phyloP scores from a whole-genome alignment of 2,888 invertebrate species.

The Ernsta delagoae region DNA sequence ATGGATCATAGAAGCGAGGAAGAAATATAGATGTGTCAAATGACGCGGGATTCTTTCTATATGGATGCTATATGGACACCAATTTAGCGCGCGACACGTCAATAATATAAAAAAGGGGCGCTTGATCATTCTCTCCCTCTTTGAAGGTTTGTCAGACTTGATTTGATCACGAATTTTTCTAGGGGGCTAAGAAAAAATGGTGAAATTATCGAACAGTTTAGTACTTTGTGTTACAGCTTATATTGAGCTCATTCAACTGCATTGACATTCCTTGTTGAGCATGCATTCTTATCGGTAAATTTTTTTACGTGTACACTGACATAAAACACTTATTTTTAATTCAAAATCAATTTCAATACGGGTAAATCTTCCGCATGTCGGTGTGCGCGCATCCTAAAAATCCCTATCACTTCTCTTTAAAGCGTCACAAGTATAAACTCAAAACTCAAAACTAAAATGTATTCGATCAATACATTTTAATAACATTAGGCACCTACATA shows the following conservation, averaged over 20 bases:
- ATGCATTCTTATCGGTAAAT: no score
- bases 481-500: no score
- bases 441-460: no score
- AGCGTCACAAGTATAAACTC: no score
- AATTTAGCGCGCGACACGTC: conserved; percentile 77
- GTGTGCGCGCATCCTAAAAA: no score
- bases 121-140: conserved; percentile 67
- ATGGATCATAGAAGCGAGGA: conserved; percentile 41
- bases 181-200: conserved; percentile 34
- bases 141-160: conserved; percentile 57
- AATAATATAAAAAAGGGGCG: conserved; percentile 70
- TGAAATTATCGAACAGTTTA: conserved; percentile 10
- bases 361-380: no score
- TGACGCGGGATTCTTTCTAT: conserved; percentile 66
- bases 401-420: no score
- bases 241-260: not conserved
- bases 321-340: no score
- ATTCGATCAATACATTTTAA: no score
- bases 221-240: not conserved
- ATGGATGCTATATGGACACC: conserved; percentile 56
- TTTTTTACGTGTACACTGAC: no score
- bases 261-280: not conserved
- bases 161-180: conserved; percentile 53
- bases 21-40: conserved; percentile 61
- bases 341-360: no score